These are phyloP conservation scores for Myopa tessellatipennis DNA, from an alignment of 2,888 invertebrate species.

Conservation along the genomic window DNA sequence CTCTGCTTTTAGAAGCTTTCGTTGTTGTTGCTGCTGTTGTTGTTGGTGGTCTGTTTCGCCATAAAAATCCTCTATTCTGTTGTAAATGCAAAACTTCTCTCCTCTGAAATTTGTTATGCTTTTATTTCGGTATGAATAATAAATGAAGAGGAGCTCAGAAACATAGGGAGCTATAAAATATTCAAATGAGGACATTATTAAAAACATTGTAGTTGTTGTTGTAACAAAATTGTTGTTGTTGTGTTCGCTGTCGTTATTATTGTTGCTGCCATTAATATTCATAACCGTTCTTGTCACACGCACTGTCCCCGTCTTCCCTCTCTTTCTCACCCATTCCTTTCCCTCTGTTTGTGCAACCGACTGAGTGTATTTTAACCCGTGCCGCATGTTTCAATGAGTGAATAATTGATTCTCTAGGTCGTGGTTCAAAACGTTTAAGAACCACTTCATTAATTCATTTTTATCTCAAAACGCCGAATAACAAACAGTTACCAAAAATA, in stretches of 20 bases:
- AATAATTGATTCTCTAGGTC: not conserved
- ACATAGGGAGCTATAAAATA: slow-evolving; percentile 7
- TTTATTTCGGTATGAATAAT: not conserved
- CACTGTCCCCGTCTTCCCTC: not conserved
- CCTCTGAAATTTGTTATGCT: not conserved
- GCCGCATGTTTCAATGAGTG: not conserved
- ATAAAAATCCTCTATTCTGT: too few relatives aligned
- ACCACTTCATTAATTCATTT: not conserved
- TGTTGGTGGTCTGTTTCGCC: too few relatives aligned
- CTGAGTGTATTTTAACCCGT: not conserved
- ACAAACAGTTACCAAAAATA: not conserved
- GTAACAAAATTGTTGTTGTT: not conserved
- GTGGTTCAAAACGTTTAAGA: not conserved
- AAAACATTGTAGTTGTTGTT: too few relatives aligned
- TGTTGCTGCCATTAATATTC: not conserved
- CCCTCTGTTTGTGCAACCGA: not conserved
- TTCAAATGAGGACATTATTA: not conserved
- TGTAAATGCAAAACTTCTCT: not conserved
- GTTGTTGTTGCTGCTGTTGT: too few relatives aligned
- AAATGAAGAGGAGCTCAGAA: not conserved
- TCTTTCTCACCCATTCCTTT: too few relatives aligned
- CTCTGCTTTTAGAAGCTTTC: too few relatives aligned
- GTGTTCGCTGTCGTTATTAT: not conserved
- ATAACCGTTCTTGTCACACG: not conserved
- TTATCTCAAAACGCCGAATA: not conserved